A percentile compares a stretch with the other conserved stretches of the same genome.
Conservation (phyloP, 37 sponge, comb jelly and placozoan species). For the Spongia lamella region DNA sequence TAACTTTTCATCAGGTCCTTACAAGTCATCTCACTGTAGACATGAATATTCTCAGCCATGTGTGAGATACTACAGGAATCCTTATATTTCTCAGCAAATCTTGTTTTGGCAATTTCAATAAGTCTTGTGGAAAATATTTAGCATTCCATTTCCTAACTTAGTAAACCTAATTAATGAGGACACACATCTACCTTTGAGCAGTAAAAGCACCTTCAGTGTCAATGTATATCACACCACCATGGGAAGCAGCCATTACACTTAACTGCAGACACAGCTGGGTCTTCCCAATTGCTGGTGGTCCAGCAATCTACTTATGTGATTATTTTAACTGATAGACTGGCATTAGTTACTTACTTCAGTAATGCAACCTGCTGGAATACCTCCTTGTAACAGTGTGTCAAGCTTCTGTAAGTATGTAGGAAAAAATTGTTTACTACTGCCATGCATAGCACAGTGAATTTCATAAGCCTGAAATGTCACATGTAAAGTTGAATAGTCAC, state of each 20-base stretch:
- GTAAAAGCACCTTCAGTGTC: slow-evolving; percentile 80
- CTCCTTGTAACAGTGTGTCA: slow-evolving; percentile 66
- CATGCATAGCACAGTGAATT: too few relatives aligned
- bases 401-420: slow-evolving; percentile 48
- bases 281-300: slow-evolving; percentile 86
- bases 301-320: slow-evolving; percentile 37
- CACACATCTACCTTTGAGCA: slow-evolving; percentile 54
- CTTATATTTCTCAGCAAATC: slow-evolving; percentile 19
- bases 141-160: too few relatives aligned
- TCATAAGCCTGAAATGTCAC: neutral
- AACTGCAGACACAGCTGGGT: slow-evolving; percentile 78
- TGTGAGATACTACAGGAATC: neutral
- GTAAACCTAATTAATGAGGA: neutral
- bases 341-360: slow-evolving; percentile 65
- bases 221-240: slow-evolving; percentile 59
- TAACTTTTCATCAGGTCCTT: slow-evolving; percentile 11
- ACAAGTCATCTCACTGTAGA: slow-evolving; percentile 44
- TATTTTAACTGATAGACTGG: neutral
- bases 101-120: slow-evolving; percentile 60
- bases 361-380: slow-evolving; percentile 58
- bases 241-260: slow-evolving; percentile 38
- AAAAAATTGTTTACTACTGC: too few relatives aligned
- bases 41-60: slow-evolving; percentile 28
- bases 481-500: neutral
- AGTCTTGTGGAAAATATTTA: too few relatives aligned